Evolutionary conservation across 1,140 invertebrate genomes (phyloP).

Genomic region (Teleopsis dalmanni): DNA sequence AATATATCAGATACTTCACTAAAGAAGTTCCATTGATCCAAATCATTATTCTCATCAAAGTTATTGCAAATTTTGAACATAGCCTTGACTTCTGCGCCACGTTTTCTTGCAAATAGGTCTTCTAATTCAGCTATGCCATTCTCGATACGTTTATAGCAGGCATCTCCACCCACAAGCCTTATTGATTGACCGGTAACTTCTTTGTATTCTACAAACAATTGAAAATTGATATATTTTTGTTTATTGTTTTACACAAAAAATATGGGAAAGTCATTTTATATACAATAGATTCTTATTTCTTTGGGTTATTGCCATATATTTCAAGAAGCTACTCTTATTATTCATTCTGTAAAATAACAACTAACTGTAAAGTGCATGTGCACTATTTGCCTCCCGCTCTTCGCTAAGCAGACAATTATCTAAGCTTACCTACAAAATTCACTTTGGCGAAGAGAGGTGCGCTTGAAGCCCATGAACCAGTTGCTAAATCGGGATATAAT

Average conservation of each 20-base stretch:
- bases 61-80: conserved; percentile 40
- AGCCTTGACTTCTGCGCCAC: conserved; percentile 29
- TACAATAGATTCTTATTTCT: background rate
- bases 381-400: too few species aligned
- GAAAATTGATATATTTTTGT: background rate
- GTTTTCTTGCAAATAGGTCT: conserved; percentile 34
- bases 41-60: conserved; percentile 32
- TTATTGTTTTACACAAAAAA: background rate
- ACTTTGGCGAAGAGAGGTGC: conserved; percentile 54
- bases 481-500: conserved; percentile 68
- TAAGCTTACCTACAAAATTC: conserved; percentile 32
- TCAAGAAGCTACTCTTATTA: too few species aligned
- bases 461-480: conserved; percentile 66
- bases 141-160: conserved; percentile 46
- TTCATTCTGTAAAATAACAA: too few species aligned
- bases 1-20: conserved; percentile 37
- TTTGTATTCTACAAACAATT: conserved; percentile 30
- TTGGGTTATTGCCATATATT: too few species aligned
- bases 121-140: conserved; percentile 46
- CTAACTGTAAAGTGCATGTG: too few species aligned
- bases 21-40: conserved; percentile 38
- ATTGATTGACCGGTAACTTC: conserved; percentile 40
- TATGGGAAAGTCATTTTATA: background rate
- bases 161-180: conserved; percentile 39
- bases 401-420: too few species aligned